phyloP scores from a whole-genome alignment of 1,140 invertebrate genomes.

The Ceratosolen solmsi region DNA sequence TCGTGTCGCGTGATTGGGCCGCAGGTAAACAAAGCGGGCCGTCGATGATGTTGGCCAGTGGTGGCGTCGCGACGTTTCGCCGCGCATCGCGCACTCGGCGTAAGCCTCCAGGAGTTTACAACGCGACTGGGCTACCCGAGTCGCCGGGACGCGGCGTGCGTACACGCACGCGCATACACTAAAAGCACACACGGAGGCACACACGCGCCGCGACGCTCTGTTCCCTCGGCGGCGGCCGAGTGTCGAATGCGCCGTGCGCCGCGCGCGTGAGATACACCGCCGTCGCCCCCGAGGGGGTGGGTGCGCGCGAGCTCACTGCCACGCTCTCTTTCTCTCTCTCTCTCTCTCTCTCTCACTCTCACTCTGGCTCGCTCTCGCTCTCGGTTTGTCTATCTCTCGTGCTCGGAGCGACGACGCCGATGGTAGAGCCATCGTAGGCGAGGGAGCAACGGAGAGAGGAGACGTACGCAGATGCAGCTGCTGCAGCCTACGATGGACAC shows the following conservation, averaged over 20 bases:
- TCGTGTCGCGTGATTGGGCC: neutral
- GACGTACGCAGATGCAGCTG: slow-evolving; percentile 20
- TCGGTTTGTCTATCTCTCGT: neutral
- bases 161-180: neutral
- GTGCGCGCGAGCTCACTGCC: neutral
- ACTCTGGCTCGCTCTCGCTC: neutral
- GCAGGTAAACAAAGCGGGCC: neutral
- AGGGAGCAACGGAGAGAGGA: neutral
- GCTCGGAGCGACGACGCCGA: neutral
- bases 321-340: neutral
- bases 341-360: neutral
- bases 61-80: neutral
- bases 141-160: neutral
- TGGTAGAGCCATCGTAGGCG: neutral
- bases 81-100: neutral
- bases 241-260: slow-evolving; percentile 36
- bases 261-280: neutral
- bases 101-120: neutral
- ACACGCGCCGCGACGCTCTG: neutral
- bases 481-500: neutral
- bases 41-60: neutral
- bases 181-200: neutral
- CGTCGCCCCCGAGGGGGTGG: slow-evolving; percentile 35
- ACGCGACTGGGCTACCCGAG: neutral
- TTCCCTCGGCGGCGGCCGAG: slow-evolving; percentile 29